Evolutionary conservation across 2,113 vertebrate species (phyloP), one percentile per base, ranked within the genome.

Genomic region (Chaenogobius annularis): DNA sequence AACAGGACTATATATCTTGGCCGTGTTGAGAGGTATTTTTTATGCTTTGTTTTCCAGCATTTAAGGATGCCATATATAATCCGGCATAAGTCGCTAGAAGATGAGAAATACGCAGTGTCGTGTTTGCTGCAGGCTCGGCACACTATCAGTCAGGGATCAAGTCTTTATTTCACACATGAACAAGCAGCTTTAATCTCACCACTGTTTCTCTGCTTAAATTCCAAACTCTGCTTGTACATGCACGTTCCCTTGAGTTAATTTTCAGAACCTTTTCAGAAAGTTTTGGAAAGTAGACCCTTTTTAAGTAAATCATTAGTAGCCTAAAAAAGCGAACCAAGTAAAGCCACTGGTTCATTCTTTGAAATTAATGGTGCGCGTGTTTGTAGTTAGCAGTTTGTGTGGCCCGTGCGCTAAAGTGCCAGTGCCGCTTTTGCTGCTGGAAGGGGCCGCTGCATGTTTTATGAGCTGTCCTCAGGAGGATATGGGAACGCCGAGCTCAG

Each of bases 121-220:
- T 86, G 72, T 88, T 92, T 85, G 87, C 93, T 90, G 69, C 55
- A 92, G 83, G 66, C 81, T 56, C 59, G 73, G 78, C 80, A 10
- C 73, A 69, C 75, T 87, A 80, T 74, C 91, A 89, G 91, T 56
- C 87, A 80, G 91, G 88, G 94, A 93, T 92, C 92, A 92, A 92
- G 88, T 89, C 92, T 88, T 87, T 81, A 83, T 96, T 96, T 95
- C 92, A 94, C 91, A 92, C 87, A 72, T 85, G 88, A 93, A 90
- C 90, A 88, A 89, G 71, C 90, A 71, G 84, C 85, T 78, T 93
- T 94, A 92, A 93, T 94, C 91, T 93, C 88, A 90, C 90, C 87
- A 86, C 93, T 93, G 92, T n/a, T 87, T 89, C 85, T 74, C 83
- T 62, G 67, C 22, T 73, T 85, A 83, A 83, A 70, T 23, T 66